Conservation (phyloP, 37 sponge, comb jelly and placozoan species). For the Crambe crambe region DNA sequence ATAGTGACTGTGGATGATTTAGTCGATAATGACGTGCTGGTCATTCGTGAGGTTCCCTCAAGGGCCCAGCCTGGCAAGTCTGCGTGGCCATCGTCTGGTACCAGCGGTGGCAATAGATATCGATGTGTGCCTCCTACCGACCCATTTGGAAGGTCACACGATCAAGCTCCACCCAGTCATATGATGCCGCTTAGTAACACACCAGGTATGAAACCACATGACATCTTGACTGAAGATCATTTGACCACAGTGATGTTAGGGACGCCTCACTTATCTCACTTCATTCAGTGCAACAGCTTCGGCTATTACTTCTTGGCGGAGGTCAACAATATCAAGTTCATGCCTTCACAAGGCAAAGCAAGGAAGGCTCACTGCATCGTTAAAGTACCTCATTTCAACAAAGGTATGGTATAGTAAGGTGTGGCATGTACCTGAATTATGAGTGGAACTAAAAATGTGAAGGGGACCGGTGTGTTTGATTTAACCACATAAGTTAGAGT, state of each 20-base stretch:
- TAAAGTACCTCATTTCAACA: slow-evolving; percentile 19
- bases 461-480: too few species aligned
- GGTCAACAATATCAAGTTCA: neutral
- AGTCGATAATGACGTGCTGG: slow-evolving; percentile 33
- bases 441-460: too few species aligned
- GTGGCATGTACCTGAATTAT: too few species aligned
- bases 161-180: neutral
- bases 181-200: neutral
- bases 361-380: slow-evolving; percentile 29
- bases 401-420: too few species aligned
- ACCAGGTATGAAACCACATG: neutral
- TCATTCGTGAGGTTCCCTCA: slow-evolving; percentile 3
- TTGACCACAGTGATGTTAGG: slow-evolving; percentile 1
- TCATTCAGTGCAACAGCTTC: slow-evolving; percentile 41
- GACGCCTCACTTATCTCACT: slow-evolving; percentile 19
- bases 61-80: too few species aligned
- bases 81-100: neutral
- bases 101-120: neutral
- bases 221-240: neutral
- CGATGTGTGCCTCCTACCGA: neutral
- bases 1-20: slow-evolving; percentile 46
- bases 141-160: neutral
- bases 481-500: too few species aligned
- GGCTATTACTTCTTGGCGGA: slow-evolving; percentile 48
- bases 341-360: neutral